Conservation (phyloP, 2,888 invertebrate species). For the Trichacis sp. region DNA sequence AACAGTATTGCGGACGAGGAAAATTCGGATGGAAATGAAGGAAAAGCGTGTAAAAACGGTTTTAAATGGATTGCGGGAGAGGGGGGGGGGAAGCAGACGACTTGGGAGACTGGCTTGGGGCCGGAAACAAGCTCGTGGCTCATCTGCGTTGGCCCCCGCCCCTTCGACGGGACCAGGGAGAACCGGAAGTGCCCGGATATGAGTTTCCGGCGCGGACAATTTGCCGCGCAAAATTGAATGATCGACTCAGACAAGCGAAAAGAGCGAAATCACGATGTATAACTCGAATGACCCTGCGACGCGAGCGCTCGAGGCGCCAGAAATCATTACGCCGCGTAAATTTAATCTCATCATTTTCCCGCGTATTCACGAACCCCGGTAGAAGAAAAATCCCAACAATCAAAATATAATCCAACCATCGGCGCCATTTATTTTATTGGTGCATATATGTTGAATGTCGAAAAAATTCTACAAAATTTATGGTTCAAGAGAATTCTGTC, state of each 20-base stretch:
- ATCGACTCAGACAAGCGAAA: slow-evolving; percentile 67
- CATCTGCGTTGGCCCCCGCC: slow-evolving; percentile 54
- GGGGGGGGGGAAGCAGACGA: slow-evolving; percentile 25
- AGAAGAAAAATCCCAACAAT: background rate
- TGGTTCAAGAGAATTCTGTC: too few relatives aligned
- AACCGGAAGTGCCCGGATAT: slow-evolving; percentile 77
- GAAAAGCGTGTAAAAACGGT: slow-evolving; percentile 18
- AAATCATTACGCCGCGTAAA: slow-evolving; percentile 36
- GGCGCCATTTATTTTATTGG: background rate
- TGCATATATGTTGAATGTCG: too few relatives aligned
- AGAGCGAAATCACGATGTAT: slow-evolving; percentile 45
- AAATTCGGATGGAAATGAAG: background rate
- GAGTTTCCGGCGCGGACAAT: slow-evolving; percentile 90
- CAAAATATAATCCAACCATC: background rate
- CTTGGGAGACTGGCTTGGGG: slow-evolving; percentile 24
- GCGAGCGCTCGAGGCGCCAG: slow-evolving; percentile 17
- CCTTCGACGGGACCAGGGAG: slow-evolving; percentile 50
- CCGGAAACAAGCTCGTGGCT: slow-evolving; percentile 64
- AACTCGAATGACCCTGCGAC: slow-evolving; percentile 36
- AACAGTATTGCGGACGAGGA: too few relatives aligned
- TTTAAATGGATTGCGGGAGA: slow-evolving; percentile 32
- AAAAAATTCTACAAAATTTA: too few relatives aligned
- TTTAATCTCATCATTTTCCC: slow-evolving; percentile 37
- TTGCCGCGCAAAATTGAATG: slow-evolving; percentile 78
- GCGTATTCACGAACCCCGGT: slow-evolving; percentile 3